phyloP scores from a whole-genome alignment of 2,888 invertebrate genomes.

The Tanytarsus gracilentus region DNA sequence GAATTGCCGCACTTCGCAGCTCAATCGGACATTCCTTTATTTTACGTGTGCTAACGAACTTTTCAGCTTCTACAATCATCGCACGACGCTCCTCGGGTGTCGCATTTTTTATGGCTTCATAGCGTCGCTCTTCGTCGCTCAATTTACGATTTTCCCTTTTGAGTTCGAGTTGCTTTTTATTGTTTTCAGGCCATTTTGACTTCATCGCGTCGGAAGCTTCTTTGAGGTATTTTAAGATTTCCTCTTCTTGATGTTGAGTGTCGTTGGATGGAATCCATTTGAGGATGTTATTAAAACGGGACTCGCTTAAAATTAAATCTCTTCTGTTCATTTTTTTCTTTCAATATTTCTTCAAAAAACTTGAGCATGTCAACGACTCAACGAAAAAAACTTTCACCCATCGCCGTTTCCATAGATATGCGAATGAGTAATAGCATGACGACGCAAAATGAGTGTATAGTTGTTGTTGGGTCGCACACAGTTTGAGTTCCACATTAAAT shows the following conservation, averaged over 20 bases:
- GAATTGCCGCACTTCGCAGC: conserved; percentile 17
- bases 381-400: too few species aligned
- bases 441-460: too few species aligned
- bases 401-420: too few species aligned
- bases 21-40: conserved; percentile 21
- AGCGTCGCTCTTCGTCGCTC: neutral
- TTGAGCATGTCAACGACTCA: too few species aligned
- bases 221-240: conserved; percentile 1
- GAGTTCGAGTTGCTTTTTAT: neutral
- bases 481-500: too few species aligned
- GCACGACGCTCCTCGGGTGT: neutral
- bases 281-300: conserved; percentile 3
- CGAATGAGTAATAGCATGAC: too few species aligned
- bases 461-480: too few species aligned
- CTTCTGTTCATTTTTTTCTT: neutral
- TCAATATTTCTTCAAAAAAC: too few species aligned
- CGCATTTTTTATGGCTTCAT: conserved; percentile 12
- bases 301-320: conserved; percentile 8
- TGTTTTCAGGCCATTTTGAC: conserved; percentile 19
- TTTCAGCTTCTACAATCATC: conserved; percentile 18
- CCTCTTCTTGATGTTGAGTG: neutral
- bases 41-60: neutral
- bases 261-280: conserved; percentile 21
- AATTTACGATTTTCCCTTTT: neutral
- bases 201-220: conserved; percentile 14